Conservation (phyloP, 2,113 vertebrate species). For the Passer montanus region DNA sequence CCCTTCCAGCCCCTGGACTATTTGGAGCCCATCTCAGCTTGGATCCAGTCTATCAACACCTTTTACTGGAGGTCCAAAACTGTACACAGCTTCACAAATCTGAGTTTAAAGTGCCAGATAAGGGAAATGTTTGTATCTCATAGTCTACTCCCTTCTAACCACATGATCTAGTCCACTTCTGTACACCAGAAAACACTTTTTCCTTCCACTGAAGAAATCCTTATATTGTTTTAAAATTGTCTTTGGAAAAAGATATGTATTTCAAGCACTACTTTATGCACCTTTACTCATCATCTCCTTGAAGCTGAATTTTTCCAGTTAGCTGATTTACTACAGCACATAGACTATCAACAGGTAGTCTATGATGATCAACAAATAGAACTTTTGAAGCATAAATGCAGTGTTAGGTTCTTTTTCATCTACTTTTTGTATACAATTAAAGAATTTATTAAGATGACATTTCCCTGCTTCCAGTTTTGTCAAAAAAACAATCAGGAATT, state of each 20-base stretch:
- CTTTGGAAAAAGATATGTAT: neutral
- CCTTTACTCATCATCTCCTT: neutral
- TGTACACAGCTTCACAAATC: neutral
- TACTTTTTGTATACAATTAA: neutral
- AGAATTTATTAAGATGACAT: neutral
- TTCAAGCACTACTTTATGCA: neutral
- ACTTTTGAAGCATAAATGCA: neutral
- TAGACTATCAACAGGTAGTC: neutral
- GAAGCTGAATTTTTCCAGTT: neutral
- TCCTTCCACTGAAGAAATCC: neutral
- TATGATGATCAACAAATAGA: neutral
- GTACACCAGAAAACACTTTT: neutral
- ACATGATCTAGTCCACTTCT: accelerated
- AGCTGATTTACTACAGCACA: neutral
- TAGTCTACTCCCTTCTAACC: neutral
- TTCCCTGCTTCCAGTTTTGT: neutral
- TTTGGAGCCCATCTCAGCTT: neutral
- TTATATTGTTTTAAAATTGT: neutral
- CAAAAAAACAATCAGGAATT: neutral
- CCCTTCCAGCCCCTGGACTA: neutral
- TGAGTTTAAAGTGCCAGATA: neutral
- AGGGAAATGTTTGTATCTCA: neutral
- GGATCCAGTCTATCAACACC: neutral
- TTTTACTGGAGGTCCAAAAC: neutral
- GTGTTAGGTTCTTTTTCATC: neutral